Base-by-base conservation (phyloP, 1,140 invertebrate species). In the Ruditapes philippinarum region DNA sequence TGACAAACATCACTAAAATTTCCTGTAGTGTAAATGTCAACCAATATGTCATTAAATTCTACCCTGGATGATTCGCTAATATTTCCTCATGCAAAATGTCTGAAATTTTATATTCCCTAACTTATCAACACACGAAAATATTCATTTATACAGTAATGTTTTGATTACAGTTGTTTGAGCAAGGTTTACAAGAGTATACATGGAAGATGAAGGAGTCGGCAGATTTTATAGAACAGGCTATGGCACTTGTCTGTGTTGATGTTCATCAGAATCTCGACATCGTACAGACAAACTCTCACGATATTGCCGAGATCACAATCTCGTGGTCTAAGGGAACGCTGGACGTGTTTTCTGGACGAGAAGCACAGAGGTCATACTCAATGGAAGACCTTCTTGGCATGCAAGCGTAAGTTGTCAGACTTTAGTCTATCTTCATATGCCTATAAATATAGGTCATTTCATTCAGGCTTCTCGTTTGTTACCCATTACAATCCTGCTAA, bases 131-230 rank as follows among this genome's bases (percentile, higher is more conserved):
- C n/a, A n/a, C n/a, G n/a, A n/a, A n/a, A n/a, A n/a, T n/a, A n/a
- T n/a, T n/a, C n/a, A n/a, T n/a, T n/a, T n/a, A n/a, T n/a, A n/a
- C n/a, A n/a, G n/a, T n/a, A 3, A 1, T 57, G 9, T 73, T 73
- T 17, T 28, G 1, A 25, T 92, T 86, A 51, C 91, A 95, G 94
- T 40, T 94, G 76, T 92, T 94, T 90, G 93, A 94, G 60, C 92
- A 95, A 88, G 95, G 95, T 19, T 89, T 95, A 36, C 92, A 93
- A 70, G 91, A 94, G 57, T 93, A 91, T 62, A 96, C 95, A 12
- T 96, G 95, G 95, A 95, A 93, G 85, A 96, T 94, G 91, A 94
- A 95, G 74, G 95, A 96, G 82, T 94, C 94, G 36, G 92, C 92
- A 49, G 95, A 96, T 87, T 96, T 95, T 80, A 95, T 96, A 28